Percentiles rank a stretch among this genome's conserved stretches.
phyloP scores from a whole-genome alignment of 1,140 invertebrate genomes.

The Listronotus bonariensis region DNA sequence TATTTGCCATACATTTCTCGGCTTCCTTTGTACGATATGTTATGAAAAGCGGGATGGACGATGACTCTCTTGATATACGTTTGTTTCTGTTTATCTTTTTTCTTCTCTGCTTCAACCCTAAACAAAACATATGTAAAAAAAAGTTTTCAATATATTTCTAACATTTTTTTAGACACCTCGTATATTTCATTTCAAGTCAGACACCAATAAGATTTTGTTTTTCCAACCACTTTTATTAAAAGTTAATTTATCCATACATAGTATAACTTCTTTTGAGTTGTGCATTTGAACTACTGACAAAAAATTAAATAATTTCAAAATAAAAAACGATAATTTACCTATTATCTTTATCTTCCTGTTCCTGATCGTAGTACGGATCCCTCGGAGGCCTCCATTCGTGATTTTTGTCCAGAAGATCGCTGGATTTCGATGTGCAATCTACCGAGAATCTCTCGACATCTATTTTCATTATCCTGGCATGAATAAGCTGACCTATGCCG shows the following conservation, averaged over 20 bases:
- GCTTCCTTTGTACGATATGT: constrained; percentile 93
- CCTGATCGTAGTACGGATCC: constrained; percentile 92
- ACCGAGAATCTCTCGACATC: constrained; percentile 93
- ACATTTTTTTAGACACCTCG: too few species aligned
- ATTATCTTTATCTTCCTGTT: constrained; percentile 80
- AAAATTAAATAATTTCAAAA: too few species aligned
- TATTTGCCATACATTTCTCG: constrained; percentile 85
- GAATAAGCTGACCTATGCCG: constrained; percentile 82
- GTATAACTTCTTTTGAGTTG: too few species aligned
- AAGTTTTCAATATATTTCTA: too few species aligned
- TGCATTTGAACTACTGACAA: background rate
- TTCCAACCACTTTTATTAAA: too few species aligned
- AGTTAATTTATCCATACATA: too few species aligned
- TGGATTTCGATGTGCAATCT: constrained; percentile 91
- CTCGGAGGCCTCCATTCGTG: constrained; percentile 86
- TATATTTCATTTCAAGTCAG: too few species aligned
- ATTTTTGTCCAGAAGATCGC: constrained; percentile 90
- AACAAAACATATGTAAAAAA: background rate
- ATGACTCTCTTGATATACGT: constrained; percentile 95
- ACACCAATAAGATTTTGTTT: too few species aligned
- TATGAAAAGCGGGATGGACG: constrained; percentile 96
- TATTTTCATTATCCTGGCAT: constrained; percentile 94
- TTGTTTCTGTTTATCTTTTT: constrained; percentile 77
- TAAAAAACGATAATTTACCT: constrained; percentile 36
- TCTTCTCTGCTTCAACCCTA: constrained; percentile 77